These are phyloP conservation scores for Kryptopterus vitreolus DNA, from an alignment of 2,797 vertebrate genomes.

Conservation along the genomic window DNA sequence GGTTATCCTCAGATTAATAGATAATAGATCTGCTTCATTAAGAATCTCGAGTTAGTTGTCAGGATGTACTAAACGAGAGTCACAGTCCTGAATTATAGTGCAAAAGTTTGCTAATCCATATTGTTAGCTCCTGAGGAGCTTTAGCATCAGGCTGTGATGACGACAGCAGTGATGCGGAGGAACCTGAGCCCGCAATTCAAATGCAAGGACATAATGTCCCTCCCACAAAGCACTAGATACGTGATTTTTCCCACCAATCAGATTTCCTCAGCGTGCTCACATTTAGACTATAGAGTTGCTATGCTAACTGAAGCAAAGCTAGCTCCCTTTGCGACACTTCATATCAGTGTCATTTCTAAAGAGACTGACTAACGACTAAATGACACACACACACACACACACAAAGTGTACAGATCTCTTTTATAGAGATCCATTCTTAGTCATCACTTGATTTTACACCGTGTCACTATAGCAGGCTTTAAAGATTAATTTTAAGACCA, in stretches of 20 bases:
- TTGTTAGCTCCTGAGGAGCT: background rate
- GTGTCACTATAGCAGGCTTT: background rate
- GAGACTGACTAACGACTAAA: background rate
- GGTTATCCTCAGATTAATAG: slow-evolving; percentile 11
- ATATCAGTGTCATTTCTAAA: background rate
- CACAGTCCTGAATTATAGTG: background rate
- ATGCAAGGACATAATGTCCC: background rate
- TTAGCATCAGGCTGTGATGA: background rate
- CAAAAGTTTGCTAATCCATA: background rate
- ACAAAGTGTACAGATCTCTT: background rate
- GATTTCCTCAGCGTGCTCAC: slow-evolving; percentile 59
- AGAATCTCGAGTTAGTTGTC: background rate
- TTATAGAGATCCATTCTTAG: background rate
- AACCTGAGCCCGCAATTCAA: background rate
- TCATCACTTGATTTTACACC: background rate
- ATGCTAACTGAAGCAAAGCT: background rate
- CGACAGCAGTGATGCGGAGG: background rate
- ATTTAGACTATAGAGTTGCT: slow-evolving; percentile 1
- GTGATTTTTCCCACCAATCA: slow-evolving; percentile 32
- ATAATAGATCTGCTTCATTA: background rate
- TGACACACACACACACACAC: background rate
- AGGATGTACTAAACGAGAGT: background rate
- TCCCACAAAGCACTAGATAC: background rate
- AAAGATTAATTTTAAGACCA: background rate
- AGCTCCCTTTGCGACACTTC: background rate